These are phyloP conservation scores for Schizopygopsis pylzovi DNA, from an alignment of 2,797 vertebrate species.

Conservation along the genomic window DNA sequence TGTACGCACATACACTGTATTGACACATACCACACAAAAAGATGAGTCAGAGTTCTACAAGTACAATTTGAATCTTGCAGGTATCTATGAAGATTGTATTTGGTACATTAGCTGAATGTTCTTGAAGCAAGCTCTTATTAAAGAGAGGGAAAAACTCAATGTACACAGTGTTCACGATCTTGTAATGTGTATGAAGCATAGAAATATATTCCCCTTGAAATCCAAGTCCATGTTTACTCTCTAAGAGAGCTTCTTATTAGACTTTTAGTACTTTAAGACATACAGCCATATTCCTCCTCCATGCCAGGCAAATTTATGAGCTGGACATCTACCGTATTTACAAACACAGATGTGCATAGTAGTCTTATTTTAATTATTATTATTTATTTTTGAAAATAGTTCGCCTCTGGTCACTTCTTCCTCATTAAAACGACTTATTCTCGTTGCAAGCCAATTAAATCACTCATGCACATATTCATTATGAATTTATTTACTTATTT, in stretches of 20 bases:
- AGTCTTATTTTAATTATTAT: slow-evolving; percentile 5
- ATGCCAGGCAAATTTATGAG: not conserved
- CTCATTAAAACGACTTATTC: slow-evolving; percentile 45
- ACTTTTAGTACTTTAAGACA: not conserved
- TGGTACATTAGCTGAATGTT: not conserved
- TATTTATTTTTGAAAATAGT: not conserved
- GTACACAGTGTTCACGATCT: not conserved
- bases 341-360: not conserved
- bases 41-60: slow-evolving; percentile 4
- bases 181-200: not conserved
- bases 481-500: slow-evolving; percentile 56
- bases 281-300: not conserved
- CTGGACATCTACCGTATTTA: not conserved
- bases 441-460: slow-evolving; percentile 44
- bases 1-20: not conserved
- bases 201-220: not conserved
- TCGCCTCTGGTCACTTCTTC: slow-evolving; percentile 16
- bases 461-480: slow-evolving; percentile 27
- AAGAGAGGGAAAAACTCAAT: not conserved
- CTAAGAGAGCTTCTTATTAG: not conserved
- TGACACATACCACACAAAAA: not conserved
- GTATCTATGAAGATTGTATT: not conserved
- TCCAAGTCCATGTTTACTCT: not conserved
- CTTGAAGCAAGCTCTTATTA: not conserved
- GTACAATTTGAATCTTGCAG: not conserved